Percentiles rank a stretch among this genome's conserved stretches.
Conservation (phyloP, 1,140 invertebrate species). For the Leucophenga varia region DNA sequence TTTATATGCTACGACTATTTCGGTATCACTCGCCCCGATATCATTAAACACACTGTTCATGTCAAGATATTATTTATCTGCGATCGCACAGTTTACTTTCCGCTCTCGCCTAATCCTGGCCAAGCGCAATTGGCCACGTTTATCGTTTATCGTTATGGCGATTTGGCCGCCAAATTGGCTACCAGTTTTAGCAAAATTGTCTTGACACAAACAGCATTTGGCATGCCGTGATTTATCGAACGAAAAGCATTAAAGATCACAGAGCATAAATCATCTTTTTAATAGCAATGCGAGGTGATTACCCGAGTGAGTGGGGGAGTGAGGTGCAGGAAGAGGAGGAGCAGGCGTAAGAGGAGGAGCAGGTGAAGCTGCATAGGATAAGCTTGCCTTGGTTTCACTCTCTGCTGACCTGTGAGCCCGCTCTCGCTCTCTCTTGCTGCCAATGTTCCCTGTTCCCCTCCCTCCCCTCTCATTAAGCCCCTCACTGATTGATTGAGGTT, state of each 20-base stretch:
- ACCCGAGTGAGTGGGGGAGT: too few species aligned
- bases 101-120: slow-evolving; percentile 1
- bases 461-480: slow-evolving; percentile 28
- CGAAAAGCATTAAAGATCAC: slow-evolving; percentile 22
- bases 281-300: slow-evolving; percentile 8
- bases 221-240: slow-evolving; percentile 45
- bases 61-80: too few species aligned
- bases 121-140: slow-evolving; percentile 13
- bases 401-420: slow-evolving; percentile 6
- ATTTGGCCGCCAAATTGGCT: slow-evolving; percentile 20
- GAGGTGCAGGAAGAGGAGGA: slow-evolving; percentile 9
- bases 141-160: slow-evolving; percentile 12
- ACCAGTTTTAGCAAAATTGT: slow-evolving; percentile 18
- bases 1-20: too few species aligned
- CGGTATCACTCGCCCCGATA: too few species aligned
- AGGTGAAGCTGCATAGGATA: slow-evolving; percentile 26
- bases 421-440: background rate
- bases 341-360: slow-evolving; percentile 30
- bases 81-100: too few species aligned
- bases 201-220: too few species aligned
- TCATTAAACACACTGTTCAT: too few species aligned
- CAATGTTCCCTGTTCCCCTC: background rate
- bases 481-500: slow-evolving; percentile 40
- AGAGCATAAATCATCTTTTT: slow-evolving; percentile 33
- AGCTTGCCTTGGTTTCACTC: slow-evolving; percentile 9